phyloP scores from a whole-genome alignment of 1,140 invertebrate species.

The Drosophila repleta region DNA sequence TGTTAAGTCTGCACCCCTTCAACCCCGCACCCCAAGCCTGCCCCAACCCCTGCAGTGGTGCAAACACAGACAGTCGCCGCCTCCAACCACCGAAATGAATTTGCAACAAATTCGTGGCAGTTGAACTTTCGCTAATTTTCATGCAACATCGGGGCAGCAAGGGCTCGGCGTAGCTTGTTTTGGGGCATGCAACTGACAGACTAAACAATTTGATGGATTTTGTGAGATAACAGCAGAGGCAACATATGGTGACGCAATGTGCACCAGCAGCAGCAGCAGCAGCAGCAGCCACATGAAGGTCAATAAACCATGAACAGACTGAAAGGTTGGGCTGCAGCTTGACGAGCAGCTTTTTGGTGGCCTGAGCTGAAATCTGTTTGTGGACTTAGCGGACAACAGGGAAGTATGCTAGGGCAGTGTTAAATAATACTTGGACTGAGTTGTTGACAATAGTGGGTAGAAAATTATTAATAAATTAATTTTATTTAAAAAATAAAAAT shows the following conservation, averaged over 20 bases:
- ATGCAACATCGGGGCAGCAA: not conserved
- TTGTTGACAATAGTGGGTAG: too few species aligned
- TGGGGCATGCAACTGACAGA: constrained; percentile 10
- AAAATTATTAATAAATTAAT: too few species aligned
- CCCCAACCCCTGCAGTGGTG: not conserved
- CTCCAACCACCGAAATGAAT: not conserved
- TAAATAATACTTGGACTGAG: too few species aligned
- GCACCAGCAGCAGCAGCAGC: constrained; percentile 2
- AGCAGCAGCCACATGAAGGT: constrained; percentile 4
- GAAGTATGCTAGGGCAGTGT: too few species aligned
- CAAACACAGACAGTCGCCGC: not conserved
- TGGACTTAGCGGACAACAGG: too few species aligned
- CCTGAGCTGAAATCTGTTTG: not conserved
- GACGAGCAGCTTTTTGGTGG: not conserved
- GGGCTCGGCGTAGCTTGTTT: not conserved
- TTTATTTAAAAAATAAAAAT: too few species aligned
- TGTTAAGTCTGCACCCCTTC: not conserved
- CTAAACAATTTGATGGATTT: constrained; percentile 13
- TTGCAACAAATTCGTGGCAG: not conserved
- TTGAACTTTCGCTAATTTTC: constrained; percentile 10
- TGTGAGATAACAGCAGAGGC: constrained; percentile 12
- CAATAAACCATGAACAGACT: constrained; percentile 12
- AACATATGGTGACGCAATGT: constrained; percentile 16
- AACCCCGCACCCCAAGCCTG: not conserved
- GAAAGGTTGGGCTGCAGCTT: not conserved